Evolutionary conservation across 1,140 invertebrate genomes (phyloP).

Genomic region (Heliconius hermathena): DNA sequence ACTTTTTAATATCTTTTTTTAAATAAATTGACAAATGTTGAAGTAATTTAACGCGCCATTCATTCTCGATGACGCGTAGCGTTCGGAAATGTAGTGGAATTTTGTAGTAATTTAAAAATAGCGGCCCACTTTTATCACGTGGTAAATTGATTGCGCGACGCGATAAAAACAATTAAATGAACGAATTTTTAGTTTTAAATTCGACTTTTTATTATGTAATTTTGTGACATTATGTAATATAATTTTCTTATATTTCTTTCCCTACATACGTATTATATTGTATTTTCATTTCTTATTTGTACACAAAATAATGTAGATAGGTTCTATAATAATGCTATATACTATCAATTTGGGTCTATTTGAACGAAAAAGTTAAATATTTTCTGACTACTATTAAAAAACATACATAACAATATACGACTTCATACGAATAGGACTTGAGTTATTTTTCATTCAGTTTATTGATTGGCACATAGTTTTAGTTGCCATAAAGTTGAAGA

Average conservation of each 20-base stretch:
- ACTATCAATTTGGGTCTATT: no score
- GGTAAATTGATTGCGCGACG: neutral
- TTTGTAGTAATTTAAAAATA: constrained; percentile 11
- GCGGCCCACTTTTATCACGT: neutral
- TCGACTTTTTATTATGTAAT: no score
- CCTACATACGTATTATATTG: no score
- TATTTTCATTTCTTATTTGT: no score
- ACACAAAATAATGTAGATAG: no score
- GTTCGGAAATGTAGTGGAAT: neutral
- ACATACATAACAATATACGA: neutral
- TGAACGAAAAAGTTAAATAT: no score
- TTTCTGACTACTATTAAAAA: no score
- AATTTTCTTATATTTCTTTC: no score
- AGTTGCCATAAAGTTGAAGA: neutral
- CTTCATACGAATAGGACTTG: neutral
- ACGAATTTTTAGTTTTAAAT: neutral
- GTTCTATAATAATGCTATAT: no score
- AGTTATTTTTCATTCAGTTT: neutral
- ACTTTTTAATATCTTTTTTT: neutral
- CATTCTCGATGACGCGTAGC: neutral
- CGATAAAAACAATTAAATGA: neutral
- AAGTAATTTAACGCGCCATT: neutral
- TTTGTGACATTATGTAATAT: neutral
- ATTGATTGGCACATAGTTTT: neutral
- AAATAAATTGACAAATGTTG: neutral